phyloP scores from a whole-genome alignment of 1,140 invertebrate genomes.

The Agrypnia vestita region DNA sequence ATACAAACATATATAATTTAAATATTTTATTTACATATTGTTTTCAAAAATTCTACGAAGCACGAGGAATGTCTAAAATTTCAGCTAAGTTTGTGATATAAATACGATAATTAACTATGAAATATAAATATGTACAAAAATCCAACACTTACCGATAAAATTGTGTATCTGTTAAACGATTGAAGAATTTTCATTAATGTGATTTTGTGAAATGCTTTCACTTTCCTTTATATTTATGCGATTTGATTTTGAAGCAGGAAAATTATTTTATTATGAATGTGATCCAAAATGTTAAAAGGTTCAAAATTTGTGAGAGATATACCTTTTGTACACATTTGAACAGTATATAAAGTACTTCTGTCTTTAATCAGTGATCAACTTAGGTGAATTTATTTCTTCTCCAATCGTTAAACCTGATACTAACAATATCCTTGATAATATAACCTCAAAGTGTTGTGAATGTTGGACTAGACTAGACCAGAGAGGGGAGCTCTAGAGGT shows the following conservation, averaged over 20 bases:
- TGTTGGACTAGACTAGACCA: constrained; percentile 69
- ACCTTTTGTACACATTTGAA: no score
- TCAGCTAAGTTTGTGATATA: constrained; percentile 6
- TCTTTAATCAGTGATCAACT: no score
- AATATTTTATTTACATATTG: constrained; percentile 17
- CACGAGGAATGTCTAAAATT: constrained; percentile 14
- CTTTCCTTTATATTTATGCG: no score
- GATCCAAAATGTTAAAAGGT: no score
- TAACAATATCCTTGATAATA: constrained; percentile 30
- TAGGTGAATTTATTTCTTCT: not conserved
- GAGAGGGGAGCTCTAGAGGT: constrained; percentile 71
- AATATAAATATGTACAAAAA: constrained; percentile 36
- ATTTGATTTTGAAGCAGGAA: no score
- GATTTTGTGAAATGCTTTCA: no score
- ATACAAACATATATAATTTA: constrained; percentile 16
- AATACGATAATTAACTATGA: constrained; percentile 18
- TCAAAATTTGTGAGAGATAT: no score
- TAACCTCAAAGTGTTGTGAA: constrained; percentile 39
- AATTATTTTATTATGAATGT: no score
- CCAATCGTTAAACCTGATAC: constrained; percentile 7
- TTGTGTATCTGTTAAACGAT: constrained; percentile 5
- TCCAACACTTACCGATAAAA: constrained; percentile 29
- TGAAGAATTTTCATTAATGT: constrained; percentile 26
- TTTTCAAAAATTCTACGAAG: constrained; percentile 8
- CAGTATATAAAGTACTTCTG: no score